phyloP scores from a whole-genome alignment of 2,113 vertebrate genomes.

The Meles meles region DNA sequence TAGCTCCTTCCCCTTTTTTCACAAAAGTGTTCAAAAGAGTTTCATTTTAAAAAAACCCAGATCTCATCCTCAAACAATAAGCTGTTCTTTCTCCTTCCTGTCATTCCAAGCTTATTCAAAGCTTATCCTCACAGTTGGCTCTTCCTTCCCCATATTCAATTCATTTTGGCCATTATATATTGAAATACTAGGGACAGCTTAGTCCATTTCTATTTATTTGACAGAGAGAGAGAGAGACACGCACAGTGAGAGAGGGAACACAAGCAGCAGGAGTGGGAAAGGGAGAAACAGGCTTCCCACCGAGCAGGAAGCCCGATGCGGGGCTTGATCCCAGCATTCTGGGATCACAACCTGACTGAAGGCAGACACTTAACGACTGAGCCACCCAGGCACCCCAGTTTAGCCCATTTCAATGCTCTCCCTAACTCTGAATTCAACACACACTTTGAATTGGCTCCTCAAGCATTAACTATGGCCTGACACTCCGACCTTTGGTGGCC shows the following conservation, averaged over 20 bases:
- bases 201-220: not conserved
- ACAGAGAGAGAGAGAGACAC: too few species aligned
- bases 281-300: too few species aligned
- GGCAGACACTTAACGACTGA: too few species aligned
- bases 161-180: not conserved
- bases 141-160: not conserved
- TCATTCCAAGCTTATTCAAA: not conserved
- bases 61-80: not conserved
- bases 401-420: not conserved
- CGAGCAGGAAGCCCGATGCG: too few species aligned
- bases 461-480: not conserved
- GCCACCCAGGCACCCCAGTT: not conserved
- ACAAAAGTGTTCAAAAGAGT: not conserved
- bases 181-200: not conserved
- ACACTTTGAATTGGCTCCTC: not conserved
- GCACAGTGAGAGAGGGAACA: too few species aligned
- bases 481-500: not conserved
- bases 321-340: too few species aligned
- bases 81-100: not conserved
- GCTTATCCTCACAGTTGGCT: not conserved
- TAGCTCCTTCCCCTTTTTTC: not conserved
- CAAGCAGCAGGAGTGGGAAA: too few species aligned
- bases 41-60: not conserved
- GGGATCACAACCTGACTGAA: too few species aligned
- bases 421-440: not conserved